Base-by-base conservation (phyloP, 2,888 invertebrate species). In the Eremobia ochroleuca region DNA sequence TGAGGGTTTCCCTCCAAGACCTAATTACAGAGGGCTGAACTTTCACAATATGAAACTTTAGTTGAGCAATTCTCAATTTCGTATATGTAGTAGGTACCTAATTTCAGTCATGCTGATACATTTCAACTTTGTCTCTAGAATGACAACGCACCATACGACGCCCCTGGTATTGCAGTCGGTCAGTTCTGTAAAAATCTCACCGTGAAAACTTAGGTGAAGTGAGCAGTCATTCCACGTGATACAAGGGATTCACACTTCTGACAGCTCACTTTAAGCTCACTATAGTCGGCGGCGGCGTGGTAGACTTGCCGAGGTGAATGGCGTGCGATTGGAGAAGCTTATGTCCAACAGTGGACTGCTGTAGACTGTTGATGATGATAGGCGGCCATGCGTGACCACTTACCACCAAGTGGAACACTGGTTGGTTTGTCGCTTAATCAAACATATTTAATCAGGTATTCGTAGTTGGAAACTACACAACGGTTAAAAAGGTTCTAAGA, bases 401-500 rank as follows among this genome's bases (percentile, higher is more conserved):
- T n/a, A 34, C 25, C 43, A 46, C 46, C 31, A 21, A 55, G 25
- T n/a, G 28, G 28, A 37, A 37, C 70, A 4, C 21, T 9, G 31
- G 25, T 18, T 77, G 37, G 18, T 55, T 28, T 75, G 64, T 43
- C 64, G 76, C 40, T 3, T 64, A 49, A 61, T 52, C 61, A 77
- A 62, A 64, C 0, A 55, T 49, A 49, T 62, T 62, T 31, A 49
- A 46, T 21, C 9, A 43, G 25, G 34, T 31, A 52, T 76, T 64
- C 37, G 67, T 82, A 70, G 65, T 55, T 68, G 55, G 49, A 55
- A 72, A 70, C 8, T 73, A 52, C 69, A 73, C 31, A 61, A 64
- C 55, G 67, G n/a, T 73, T 49, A 52, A 52, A 73, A 64, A 4
- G 62, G n/a, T 83, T 88, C 84, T 31, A 34, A 66, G 81, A 80